Percentiles rank a stretch among this genome's conserved stretches.
Evolutionary conservation across 2,113 vertebrate species (phyloP).

Genomic region (Donacobius atricapilla): DNA sequence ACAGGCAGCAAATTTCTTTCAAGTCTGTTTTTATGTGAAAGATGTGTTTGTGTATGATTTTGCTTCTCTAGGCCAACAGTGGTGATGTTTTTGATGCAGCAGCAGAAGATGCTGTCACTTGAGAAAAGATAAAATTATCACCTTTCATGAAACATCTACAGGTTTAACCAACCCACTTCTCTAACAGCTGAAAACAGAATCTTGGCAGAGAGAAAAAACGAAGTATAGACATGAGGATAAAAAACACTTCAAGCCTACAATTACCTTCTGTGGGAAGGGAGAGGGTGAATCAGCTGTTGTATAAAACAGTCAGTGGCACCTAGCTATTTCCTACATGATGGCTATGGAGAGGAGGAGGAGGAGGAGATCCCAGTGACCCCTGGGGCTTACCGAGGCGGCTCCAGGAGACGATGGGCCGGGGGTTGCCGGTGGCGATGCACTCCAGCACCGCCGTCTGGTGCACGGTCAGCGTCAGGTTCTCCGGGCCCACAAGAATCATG

Average conservation of each 20-base stretch:
- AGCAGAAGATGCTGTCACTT: constrained; percentile 26
- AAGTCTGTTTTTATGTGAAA: not conserved
- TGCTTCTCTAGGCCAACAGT: constrained; percentile 38
- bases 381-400: constrained; percentile 89
- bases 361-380: not conserved
- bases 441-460: constrained; percentile 97
- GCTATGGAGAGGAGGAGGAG: not conserved
- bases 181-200: constrained; percentile 6
- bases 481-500: constrained; percentile 91
- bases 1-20: constrained; percentile 13
- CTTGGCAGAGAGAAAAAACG: constrained; percentile 11
- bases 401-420: constrained; percentile 98
- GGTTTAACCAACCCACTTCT: constrained; percentile 44
- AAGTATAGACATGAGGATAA: not conserved
- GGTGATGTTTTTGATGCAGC: constrained; percentile 26
- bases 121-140: constrained; percentile 54
- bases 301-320: not conserved
- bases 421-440: constrained; percentile 97
- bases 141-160: constrained; percentile 51
- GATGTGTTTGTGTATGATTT: constrained; percentile 27
- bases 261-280: not conserved
- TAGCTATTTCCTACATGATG: not conserved
- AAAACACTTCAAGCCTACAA: constrained; percentile 41
- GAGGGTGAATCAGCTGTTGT: not conserved
- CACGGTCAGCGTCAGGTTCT: constrained; percentile 97